Base-by-base conservation (phyloP, 2,113 vertebrate genomes). In the Ammospiza nelsoni region DNA sequence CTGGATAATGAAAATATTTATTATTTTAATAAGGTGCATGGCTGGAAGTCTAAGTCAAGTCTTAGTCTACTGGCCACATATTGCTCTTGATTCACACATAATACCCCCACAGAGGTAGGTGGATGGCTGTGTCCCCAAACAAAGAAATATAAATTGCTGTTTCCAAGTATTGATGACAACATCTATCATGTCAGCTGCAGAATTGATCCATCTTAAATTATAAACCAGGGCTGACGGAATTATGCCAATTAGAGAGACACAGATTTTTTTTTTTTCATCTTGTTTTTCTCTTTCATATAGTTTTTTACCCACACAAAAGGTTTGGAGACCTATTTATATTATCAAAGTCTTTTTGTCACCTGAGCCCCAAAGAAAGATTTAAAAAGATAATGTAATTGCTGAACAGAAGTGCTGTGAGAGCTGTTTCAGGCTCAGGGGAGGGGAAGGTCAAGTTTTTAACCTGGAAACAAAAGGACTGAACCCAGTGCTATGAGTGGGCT, bases 21-120 rank as follows among this genome's bases (percentile, higher is more conserved):
- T 97, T 97, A 96, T 96, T 96, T 96, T 96, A 96, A 97, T 96
- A 95, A 95, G 93, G 92, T 92, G 86, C 95, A 24, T 96, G 93
- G 93, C 93, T 97, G 96, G 94, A 97, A 96, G 92, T 90, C 92
- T 90, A 92, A 87, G 92, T 94, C 95, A 96, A 87, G 33, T 84
- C 65, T 93, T 74, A 88, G 69, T 77, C 94, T 90, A 65, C 85
- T 84, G 92, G 92, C 74, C 94, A 89, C 83, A 90, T 93, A 93
- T 44, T 87, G 90, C 83, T 94, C 83, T 91, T 71, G 79, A 78
- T 88, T 93, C 90, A 55, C 76, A 75, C 23, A 13, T 18, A 72
- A 89, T 72, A 96, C 66, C 68, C 92, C 88, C 57, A 61, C 1
- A 0, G 81, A 94, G 54, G 52, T 74, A 80, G 74, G 76, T 93